Conservation (phyloP, 2,888 invertebrate species). For the Nymphalis urticae region DNA sequence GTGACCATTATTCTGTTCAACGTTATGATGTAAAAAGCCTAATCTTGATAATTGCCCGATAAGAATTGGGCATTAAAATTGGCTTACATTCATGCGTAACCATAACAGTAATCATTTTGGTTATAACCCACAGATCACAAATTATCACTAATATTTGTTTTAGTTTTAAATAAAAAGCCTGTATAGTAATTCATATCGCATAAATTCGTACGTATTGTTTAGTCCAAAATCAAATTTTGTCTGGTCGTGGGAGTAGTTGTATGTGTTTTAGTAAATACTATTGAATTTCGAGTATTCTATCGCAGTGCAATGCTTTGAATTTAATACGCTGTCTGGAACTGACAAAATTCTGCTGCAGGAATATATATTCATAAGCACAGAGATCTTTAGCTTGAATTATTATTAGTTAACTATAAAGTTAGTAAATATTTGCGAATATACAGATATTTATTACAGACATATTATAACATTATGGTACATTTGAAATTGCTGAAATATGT, state of each 20-base stretch:
- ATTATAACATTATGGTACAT: too few species aligned
- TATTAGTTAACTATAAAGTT: background rate
- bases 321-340: background rate
- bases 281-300: background rate
- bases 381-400: background rate
- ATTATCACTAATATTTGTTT: too few species aligned
- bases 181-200: too few species aligned
- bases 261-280: background rate
- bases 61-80: too few species aligned
- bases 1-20: too few species aligned
- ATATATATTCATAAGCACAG: constrained; percentile 4
- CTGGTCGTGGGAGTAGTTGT: background rate
- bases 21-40: too few species aligned
- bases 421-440: background rate
- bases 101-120: too few species aligned
- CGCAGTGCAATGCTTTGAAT: background rate
- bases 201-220: background rate
- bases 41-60: too few species aligned
- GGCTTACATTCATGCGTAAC: too few species aligned
- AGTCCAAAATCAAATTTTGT: background rate
- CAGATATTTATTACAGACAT: background rate
- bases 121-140: too few species aligned
- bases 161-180: too few species aligned
- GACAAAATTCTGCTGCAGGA: background rate
- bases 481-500: too few species aligned